These are phyloP conservation scores for Ammodytes marinus DNA, from an alignment of 2,113 vertebrate species.

Conservation along the genomic window DNA sequence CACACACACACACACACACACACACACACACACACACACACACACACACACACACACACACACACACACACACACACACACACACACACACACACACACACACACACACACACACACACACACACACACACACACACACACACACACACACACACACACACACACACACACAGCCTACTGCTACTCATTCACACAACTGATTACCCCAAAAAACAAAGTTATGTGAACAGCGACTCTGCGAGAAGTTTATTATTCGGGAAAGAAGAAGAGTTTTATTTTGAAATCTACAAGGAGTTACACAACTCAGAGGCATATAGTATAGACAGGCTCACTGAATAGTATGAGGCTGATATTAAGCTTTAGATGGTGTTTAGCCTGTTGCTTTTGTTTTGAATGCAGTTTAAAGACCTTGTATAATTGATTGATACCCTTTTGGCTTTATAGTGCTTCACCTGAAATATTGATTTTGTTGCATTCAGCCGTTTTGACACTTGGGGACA, in stretches of 20 bases:
- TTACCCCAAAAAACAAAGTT: slow-evolving; percentile 68
- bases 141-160: slow-evolving; percentile 71
- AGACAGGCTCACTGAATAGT: not conserved
- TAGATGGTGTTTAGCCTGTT: not conserved
- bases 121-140: slow-evolving; percentile 70
- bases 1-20: slow-evolving; percentile 70
- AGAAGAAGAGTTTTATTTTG: slow-evolving; percentile 42
- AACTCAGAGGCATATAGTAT: slow-evolving; percentile 53
- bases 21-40: slow-evolving; percentile 71
- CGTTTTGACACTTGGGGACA: not conserved
- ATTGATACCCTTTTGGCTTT: not conserved
- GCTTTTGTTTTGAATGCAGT: not conserved
- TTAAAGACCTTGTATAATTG: slow-evolving; percentile 4
- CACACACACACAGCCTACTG: slow-evolving; percentile 62
- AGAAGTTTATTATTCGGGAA: slow-evolving; percentile 15
- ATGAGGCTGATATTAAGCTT: not conserved
- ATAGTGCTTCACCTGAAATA: not conserved
- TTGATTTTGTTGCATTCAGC: not conserved
- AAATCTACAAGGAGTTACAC: slow-evolving; percentile 46
- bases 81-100: slow-evolving; percentile 70
- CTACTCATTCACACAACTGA: slow-evolving; percentile 64
- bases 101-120: slow-evolving; percentile 71
- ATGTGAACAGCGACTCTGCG: slow-evolving; percentile 32
- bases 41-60: slow-evolving; percentile 70
- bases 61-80: slow-evolving; percentile 71